Evolutionary conservation across 2,888 invertebrate species (phyloP), one percentile per base, ranked within the genome.

Genomic region (Philereme vetulata): DNA sequence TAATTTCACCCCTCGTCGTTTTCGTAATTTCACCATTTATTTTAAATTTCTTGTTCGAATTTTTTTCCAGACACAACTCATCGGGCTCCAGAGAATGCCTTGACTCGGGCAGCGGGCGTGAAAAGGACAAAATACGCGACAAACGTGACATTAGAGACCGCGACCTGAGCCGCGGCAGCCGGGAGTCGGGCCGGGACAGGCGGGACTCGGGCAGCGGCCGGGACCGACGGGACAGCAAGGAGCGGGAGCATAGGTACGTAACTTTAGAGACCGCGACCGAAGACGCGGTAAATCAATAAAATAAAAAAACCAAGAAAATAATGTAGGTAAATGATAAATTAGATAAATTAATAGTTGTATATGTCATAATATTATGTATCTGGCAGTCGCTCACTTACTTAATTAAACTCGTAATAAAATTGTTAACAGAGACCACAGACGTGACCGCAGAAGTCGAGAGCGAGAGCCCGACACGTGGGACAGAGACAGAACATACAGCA

Each of bases 31-130:
- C 21, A 21, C 2, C 21, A 1, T 21, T 21, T 21, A 21, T 1
- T 21, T 1, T 21, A 21, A 21, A 21, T 1, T 21, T 21, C 21
- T 1, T 2, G 21, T 21, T 21, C 21, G 21, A 21, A 21, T 21
- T 21, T 53, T 42, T 11, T 45, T 71, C 70, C 77, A 90, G 93
- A 55, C 92, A 89, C 70, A 92, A 89, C 70, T 93, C 87, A 58
- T 90, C 87, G 6, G 93, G 88, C 40, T 93, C 87, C 46, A 84
- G 90, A 76, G 89, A 92, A 80, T 87, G 93, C 66, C 72, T 92
- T 4, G 86, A 93, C 75, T 88, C 92, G 0, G 93, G 93, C 67
- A 88, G 93, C 74, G 88, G 93, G n/a, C 78, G 89, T 53, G 93
- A 90, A 65, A 93, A 86, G 65, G 91, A 88, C 52, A 93, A 86